Evolutionary conservation across 92 coral and sea anemone species (phyloP).

Genomic region (Porites lobata): DNA sequence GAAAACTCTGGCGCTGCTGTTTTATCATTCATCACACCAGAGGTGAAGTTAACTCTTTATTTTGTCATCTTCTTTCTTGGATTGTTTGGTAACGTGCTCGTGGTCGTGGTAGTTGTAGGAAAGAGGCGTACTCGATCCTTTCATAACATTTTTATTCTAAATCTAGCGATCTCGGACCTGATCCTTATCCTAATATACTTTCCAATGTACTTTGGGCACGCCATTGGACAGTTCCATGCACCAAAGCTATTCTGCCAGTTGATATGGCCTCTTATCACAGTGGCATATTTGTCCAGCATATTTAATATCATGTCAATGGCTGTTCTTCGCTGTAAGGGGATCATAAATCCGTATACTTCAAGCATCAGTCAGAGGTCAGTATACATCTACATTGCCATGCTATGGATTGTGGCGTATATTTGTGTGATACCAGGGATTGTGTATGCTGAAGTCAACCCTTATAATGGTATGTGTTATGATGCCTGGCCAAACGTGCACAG

Average conservation of each 20-base stretch:
- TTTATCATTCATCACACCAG: neutral
- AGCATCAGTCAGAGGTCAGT: neutral
- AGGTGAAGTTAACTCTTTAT: constrained; percentile 27
- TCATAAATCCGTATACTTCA: constrained; percentile 27
- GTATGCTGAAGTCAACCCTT: neutral
- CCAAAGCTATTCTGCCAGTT: constrained; percentile 23
- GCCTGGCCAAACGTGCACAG: neutral
- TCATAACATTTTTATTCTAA: constrained; percentile 44
- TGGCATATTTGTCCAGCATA: constrained; percentile 37
- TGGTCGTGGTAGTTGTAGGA: constrained; percentile 40
- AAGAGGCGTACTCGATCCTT: constrained; percentile 35
- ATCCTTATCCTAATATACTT: neutral
- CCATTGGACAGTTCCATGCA: neutral
- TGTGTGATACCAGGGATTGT: constrained; percentile 4
- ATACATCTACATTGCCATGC: neutral
- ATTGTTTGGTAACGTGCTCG: constrained; percentile 60
- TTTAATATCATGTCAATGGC: constrained; percentile 55
- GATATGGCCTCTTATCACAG: constrained; percentile 23
- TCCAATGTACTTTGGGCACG: constrained; percentile 8
- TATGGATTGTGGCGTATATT: constrained; percentile 9
- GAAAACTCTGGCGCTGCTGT: neutral
- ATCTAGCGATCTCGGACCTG: constrained; percentile 46
- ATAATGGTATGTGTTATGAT: neutral
- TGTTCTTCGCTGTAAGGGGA: constrained; percentile 40
- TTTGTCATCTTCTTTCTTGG: constrained; percentile 65